Evolutionary conservation across 2,888 invertebrate species (phyloP).

Genomic region (Flexamia atlantica): DNA sequence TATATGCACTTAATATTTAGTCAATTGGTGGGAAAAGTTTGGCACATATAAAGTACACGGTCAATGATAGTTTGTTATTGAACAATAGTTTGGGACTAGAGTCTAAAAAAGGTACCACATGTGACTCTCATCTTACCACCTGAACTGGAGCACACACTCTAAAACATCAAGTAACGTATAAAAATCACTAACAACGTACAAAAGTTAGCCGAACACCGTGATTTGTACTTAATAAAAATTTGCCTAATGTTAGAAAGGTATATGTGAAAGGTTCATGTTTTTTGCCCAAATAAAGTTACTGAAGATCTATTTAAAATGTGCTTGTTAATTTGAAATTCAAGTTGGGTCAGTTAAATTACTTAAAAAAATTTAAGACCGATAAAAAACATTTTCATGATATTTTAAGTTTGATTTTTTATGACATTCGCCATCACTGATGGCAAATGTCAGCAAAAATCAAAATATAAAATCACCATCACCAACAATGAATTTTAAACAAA

Average conservation of each 20-base stretch:
- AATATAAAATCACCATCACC: too few relatives aligned
- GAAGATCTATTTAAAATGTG: too few relatives aligned
- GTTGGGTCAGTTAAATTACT: too few relatives aligned
- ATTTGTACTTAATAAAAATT: background rate
- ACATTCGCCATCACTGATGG: too few relatives aligned
- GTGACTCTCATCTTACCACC: slow-evolving; percentile 1
- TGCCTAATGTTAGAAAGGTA: background rate
- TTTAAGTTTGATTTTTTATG: too few relatives aligned
- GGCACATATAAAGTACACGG: slow-evolving; percentile 18
- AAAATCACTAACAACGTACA: background rate
- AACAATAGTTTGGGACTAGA: slow-evolving; percentile 25
- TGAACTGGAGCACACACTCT: background rate
- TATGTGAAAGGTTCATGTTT: background rate
- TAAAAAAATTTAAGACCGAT: too few relatives aligned
- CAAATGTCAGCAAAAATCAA: too few relatives aligned
- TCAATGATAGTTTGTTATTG: background rate
- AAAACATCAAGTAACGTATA: background rate
- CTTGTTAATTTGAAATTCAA: too few relatives aligned
- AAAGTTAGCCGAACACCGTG: background rate
- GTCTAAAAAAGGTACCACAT: slow-evolving; percentile 18
- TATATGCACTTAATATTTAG: background rate
- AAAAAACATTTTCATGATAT: too few relatives aligned
- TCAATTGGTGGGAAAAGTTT: slow-evolving; percentile 8
- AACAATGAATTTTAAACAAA: too few relatives aligned
- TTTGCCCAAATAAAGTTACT: background rate